phyloP scores from a whole-genome alignment of 2,113 vertebrate species.

The Rhinichthys klamathensis region DNA sequence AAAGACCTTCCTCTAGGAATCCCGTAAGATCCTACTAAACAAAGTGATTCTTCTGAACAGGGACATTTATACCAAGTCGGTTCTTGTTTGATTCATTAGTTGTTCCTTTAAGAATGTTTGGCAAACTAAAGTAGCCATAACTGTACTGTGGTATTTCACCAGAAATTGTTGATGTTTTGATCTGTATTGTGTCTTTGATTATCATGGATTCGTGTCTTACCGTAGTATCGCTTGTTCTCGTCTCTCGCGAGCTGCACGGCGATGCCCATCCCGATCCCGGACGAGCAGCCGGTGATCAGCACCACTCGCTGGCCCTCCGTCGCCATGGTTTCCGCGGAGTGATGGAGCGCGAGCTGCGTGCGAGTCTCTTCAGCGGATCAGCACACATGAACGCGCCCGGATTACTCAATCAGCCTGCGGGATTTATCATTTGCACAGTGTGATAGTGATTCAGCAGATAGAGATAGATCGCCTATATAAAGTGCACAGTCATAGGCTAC shows the following conservation, averaged over 20 bases:
- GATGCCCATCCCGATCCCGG: conserved; percentile 76
- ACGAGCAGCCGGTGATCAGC: conserved; percentile 80
- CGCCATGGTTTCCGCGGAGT: conserved; percentile 58
- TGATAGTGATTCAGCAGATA: too few relatives aligned
- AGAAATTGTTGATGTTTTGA: not conserved
- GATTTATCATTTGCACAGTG: too few relatives aligned
- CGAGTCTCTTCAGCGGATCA: too few relatives aligned
- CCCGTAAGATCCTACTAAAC: not conserved
- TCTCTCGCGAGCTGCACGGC: conserved; percentile 76
- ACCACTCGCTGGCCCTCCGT: conserved; percentile 76
- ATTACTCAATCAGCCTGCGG: too few relatives aligned
- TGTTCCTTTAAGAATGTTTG: not conserved
- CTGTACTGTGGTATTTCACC: not conserved
- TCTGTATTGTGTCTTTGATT: not conserved
- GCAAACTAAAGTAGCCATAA: not conserved
- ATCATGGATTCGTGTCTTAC: conserved; percentile 56
- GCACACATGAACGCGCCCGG: too few relatives aligned
- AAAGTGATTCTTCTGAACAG: not conserved
- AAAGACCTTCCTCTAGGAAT: not conserved
- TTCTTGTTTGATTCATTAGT: not conserved
- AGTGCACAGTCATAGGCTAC: too few relatives aligned
- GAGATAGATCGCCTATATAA: too few relatives aligned
- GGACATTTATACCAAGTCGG: not conserved
- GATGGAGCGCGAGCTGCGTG: not conserved
- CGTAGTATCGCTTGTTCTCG: conserved; percentile 77